Evolutionary conservation across 2,113 vertebrate genomes (phyloP).

Genomic region (Catagonus wagneri): DNA sequence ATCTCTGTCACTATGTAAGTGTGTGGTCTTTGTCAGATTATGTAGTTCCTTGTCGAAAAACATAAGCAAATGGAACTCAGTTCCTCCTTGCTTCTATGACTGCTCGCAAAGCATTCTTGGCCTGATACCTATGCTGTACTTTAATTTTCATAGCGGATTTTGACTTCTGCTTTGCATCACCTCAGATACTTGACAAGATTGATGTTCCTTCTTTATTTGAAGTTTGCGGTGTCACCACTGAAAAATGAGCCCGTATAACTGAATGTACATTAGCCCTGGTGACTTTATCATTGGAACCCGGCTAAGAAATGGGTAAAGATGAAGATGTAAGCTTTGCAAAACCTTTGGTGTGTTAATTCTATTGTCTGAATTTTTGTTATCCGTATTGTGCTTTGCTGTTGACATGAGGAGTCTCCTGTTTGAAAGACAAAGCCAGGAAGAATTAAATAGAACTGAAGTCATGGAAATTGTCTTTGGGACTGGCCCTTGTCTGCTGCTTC

Average conservation of each 20-base stretch:
- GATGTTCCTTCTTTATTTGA: slow-evolving; percentile 9
- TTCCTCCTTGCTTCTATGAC: not conserved
- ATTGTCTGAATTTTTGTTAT: not conserved
- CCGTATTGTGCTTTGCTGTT: not conserved
- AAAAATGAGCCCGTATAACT: not conserved
- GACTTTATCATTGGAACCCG: not conserved
- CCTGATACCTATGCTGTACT: not conserved
- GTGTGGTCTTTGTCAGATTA: not conserved
- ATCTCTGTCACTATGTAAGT: not conserved
- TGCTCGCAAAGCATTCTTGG: not conserved
- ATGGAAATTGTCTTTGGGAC: not conserved
- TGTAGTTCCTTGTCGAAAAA: not conserved
- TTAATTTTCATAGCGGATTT: not conserved
- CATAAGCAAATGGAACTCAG: not conserved
- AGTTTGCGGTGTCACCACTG: not conserved
- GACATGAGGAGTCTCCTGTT: not conserved
- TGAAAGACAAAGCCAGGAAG: not conserved
- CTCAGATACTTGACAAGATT: slow-evolving; percentile 42
- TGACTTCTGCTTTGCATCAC: slow-evolving; percentile 3
- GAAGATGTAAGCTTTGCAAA: slow-evolving; percentile 17
- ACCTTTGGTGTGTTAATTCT: not conserved
- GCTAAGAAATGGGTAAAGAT: not conserved
- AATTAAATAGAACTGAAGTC: not conserved
- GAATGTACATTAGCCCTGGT: not conserved
- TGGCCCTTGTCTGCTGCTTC: not conserved